Base-by-base conservation (phyloP, 2,888 invertebrate genomes). In the Parascotia fuliginaria region DNA sequence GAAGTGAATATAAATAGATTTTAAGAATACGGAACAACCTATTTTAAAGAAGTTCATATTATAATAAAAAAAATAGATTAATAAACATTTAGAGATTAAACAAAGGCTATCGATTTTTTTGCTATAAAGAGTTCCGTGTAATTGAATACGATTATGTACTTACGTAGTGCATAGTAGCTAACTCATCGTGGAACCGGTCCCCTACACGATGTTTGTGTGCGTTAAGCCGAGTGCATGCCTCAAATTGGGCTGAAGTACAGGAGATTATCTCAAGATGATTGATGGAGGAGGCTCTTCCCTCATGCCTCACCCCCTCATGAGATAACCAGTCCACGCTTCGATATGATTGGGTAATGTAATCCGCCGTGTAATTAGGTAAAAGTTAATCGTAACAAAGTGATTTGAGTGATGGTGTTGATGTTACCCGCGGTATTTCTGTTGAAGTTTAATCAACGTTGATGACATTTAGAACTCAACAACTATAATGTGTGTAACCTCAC, bases 241-340 rank as follows among this genome's bases (percentile, higher is more conserved):
- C 85, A 87, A 89, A 87, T 88, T 87, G 85, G 85, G 85, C 83
- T 91, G 91, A 93, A 92, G 93, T 92, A 93, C 92, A 93, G 88
- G 91, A 93, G 94, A 94, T 94, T 93, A 94, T 94, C 94, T 94
- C 81, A 79, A 85, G 87, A 93, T 93, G 93, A 93, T 93, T 93
- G 93, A 93, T 93, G 93, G 92, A 89, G 83, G 59, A 66, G 65
- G 41, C 38, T 32, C 34, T 57, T 54, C 36, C 48, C 42, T 32
- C 41, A 14, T 19, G 15, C 37, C 15, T 39, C 36, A 38, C 41
- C 53, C 50, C 52, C 34, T 31, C 42, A 29, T 31, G 34, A 41
- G 55, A 49, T 58, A 60, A 69, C 70, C 72, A 66, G 61, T 69
- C 52, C 53, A 56, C 54, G 58, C 72, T 64, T 55, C 55, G 59